Evolutionary conservation across 2,113 vertebrate species (phyloP).

Genomic region (Sturnus vulgaris): DNA sequence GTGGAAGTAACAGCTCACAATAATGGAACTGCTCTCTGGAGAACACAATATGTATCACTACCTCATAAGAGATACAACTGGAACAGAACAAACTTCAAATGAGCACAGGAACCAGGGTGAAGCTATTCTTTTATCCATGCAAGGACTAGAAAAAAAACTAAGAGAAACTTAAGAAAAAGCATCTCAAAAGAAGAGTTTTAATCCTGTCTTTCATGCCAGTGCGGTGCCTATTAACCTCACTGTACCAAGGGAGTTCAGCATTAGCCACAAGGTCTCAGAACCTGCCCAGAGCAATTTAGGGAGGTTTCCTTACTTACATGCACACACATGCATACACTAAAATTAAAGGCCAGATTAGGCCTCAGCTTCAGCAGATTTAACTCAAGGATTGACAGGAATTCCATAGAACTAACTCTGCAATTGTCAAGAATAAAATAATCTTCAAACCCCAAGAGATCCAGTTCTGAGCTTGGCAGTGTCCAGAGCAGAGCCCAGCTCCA

Average conservation of each 20-base stretch:
- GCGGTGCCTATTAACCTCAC: not conserved
- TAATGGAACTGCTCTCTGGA: conserved; percentile 6
- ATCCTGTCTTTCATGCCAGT: not conserved
- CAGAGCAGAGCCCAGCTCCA: not conserved
- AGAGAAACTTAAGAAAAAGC: conserved; percentile 9
- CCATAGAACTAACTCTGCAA: not conserved
- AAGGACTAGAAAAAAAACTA: not conserved
- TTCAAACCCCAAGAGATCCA: not conserved
- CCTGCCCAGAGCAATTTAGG: not conserved
- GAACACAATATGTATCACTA: not conserved
- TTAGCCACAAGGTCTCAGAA: not conserved
- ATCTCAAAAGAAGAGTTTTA: conserved; percentile 25
- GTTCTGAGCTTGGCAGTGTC: not conserved
- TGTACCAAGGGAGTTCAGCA: not conserved
- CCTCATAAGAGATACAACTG: not conserved
- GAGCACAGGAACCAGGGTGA: not conserved
- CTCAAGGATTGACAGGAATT: not conserved
- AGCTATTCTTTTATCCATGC: conserved; percentile 15
- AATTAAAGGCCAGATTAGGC: not conserved
- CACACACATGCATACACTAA: no score
- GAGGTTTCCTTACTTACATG: not conserved
- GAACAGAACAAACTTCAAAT: not conserved
- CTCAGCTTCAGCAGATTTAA: not conserved
- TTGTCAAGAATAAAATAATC: not conserved
- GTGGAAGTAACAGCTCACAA: conserved; percentile 43